Evolutionary conservation across 2,113 vertebrate genomes (phyloP).

Genomic region (Aythya baeri): DNA sequence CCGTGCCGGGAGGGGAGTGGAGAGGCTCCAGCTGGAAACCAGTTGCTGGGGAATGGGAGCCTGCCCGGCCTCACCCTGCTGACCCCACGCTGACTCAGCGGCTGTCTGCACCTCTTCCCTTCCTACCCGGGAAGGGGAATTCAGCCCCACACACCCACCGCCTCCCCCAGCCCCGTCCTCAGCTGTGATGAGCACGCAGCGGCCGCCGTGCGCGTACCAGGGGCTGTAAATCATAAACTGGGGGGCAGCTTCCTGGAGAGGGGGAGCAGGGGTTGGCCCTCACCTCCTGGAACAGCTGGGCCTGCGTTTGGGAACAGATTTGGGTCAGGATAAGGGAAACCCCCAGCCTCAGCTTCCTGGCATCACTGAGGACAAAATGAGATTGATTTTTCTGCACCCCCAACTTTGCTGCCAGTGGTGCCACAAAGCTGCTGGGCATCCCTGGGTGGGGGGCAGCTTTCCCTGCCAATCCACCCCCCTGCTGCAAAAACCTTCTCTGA

Average conservation of each 20-base stretch:
- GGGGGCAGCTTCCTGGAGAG: not conserved
- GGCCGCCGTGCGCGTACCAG: not conserved
- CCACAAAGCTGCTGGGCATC: not conserved
- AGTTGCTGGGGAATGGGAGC: not conserved
- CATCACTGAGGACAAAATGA: not conserved
- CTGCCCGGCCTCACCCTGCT: not conserved
- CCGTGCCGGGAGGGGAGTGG: not conserved
- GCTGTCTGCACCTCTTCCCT: not conserved
- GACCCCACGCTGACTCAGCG: not conserved
- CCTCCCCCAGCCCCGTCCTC: not conserved
- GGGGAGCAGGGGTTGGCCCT: not conserved
- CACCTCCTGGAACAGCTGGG: not conserved
- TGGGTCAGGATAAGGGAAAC: not conserved
- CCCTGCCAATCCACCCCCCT: not conserved
- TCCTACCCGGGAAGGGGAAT: not conserved
- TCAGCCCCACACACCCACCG: not conserved
- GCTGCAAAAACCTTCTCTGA: not conserved
- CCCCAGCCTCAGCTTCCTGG: fast-evolving
- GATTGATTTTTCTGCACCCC: not conserved
- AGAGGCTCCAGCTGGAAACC: not conserved
- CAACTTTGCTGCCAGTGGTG: not conserved
- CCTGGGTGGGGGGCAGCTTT: not conserved
- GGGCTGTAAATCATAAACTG: not conserved
- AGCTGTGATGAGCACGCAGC: not conserved
- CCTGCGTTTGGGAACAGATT: not conserved